Conservation (phyloP, 2,797 vertebrate species). For the Eulemur albifrons region DNA sequence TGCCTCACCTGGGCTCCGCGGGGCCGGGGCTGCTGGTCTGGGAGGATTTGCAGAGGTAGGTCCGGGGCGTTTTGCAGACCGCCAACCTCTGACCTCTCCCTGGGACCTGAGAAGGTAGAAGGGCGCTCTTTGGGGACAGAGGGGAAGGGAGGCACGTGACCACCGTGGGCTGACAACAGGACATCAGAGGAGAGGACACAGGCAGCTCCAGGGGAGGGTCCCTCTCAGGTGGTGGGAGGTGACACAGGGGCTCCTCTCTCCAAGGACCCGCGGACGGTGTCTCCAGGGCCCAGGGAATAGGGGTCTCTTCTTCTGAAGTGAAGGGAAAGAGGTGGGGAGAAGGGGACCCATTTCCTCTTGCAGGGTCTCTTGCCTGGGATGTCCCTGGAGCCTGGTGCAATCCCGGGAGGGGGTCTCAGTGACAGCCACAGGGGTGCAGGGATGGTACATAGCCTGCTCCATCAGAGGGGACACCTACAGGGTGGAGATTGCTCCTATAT, state of each 20-base stretch:
- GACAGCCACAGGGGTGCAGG: neutral
- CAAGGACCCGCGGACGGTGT: neutral
- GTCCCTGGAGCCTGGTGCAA: neutral
- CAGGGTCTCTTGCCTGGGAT: too few species aligned
- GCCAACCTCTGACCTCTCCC: neutral
- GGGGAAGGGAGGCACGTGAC: too few species aligned
- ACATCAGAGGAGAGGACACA: too few species aligned
- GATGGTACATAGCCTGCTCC: too few species aligned
- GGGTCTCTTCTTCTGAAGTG: neutral
- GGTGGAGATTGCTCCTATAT: neutral
- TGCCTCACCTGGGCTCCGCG: neutral
- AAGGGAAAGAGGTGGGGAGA: neutral
- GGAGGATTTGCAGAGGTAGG: neutral
- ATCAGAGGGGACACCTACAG: accelerated
- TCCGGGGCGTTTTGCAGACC: neutral
- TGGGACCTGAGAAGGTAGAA: neutral
- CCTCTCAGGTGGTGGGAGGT: neutral
- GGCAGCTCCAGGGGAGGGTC: neutral
- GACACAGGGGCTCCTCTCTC: neutral
- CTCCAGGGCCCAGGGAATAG: neutral
- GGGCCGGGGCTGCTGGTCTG: neutral
- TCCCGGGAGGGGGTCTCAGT: neutral
- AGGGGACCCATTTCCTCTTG: neutral
- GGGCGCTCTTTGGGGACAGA: too few species aligned
- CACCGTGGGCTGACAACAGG: neutral